These are phyloP conservation scores for Hedychridium roseum DNA, from an alignment of 2,888 invertebrate genomes.

Conservation along the genomic window DNA sequence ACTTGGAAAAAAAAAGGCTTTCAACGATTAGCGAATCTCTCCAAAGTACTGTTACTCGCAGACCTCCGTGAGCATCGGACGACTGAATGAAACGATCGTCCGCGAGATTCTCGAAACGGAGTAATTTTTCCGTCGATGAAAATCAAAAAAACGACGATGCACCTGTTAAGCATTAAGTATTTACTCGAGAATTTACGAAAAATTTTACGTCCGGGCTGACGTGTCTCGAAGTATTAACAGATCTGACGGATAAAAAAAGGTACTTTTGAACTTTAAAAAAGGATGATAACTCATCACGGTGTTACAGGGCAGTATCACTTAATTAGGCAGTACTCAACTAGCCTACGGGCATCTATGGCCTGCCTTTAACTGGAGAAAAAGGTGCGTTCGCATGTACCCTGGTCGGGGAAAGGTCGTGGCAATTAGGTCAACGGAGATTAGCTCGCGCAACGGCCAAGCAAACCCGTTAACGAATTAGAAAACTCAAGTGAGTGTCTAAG, in stretches of 20 bases:
- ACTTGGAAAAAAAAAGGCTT: no score
- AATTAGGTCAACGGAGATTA: conserved; percentile 15
- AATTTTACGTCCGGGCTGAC: no score
- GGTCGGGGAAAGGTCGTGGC: conserved; percentile 5
- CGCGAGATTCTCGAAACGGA: no score
- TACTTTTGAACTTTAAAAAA: conserved; percentile 3
- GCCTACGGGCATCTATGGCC: conserved; percentile 8
- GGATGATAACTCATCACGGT: conserved; percentile 15
- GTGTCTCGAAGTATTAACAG: conserved; percentile 5
- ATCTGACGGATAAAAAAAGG: conserved; percentile 20
- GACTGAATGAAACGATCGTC: no score
- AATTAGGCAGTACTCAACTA: conserved; percentile 24
- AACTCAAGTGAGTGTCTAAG: no score
- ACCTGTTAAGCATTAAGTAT: no score
- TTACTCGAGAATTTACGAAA: no score
- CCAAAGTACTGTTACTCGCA: conserved; percentile 5
- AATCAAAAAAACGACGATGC: no score
- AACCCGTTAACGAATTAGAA: conserved; percentile 10
- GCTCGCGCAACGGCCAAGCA: conserved; percentile 3
- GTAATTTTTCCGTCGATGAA: no score
- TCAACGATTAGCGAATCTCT: background rate
- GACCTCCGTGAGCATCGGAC: no score
- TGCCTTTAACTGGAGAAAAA: conserved; percentile 9
- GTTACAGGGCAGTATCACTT: conserved; percentile 11
- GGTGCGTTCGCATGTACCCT: conserved; percentile 4